Conservation (phyloP, 2,797 vertebrate genomes). For the Sebastes minor region DNA sequence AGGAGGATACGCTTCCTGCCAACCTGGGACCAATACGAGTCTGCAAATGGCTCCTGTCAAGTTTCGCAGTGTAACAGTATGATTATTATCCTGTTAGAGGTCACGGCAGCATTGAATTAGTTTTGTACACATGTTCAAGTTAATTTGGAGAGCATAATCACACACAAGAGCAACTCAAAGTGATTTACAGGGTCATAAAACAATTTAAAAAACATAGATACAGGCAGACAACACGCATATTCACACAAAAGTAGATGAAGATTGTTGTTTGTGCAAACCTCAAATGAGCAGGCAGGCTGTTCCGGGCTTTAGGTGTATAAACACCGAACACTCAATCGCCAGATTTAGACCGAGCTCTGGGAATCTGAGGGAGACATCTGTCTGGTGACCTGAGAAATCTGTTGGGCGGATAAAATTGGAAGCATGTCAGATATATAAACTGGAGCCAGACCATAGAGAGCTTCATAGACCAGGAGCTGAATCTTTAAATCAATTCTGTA, state of each 20-base stretch:
- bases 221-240: not conserved
- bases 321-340: slow-evolving; percentile 16
- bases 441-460: slow-evolving; percentile 38
- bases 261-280: slow-evolving; percentile 28
- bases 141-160: slow-evolving; percentile 9
- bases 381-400: slow-evolving; percentile 61
- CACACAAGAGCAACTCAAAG: not conserved
- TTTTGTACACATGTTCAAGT: not conserved
- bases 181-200: not conserved
- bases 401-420: slow-evolving; percentile 48
- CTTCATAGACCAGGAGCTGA: slow-evolving; percentile 7
- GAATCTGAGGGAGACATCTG: slow-evolving; percentile 55
- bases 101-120: slow-evolving; percentile 11
- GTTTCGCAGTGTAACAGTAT: slow-evolving; percentile 5
- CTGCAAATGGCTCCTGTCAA: slow-evolving; percentile 38
- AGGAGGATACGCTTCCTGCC: slow-evolving; percentile 37
- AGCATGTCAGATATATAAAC: slow-evolving; percentile 45
- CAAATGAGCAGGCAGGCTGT: slow-evolving; percentile 26
- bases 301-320: slow-evolving; percentile 34
- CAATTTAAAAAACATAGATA: not conserved
- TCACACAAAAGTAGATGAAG: slow-evolving; percentile 6
- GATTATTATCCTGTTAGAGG: slow-evolving; percentile 37
- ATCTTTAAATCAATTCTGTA: slow-evolving; percentile 20
- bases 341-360: slow-evolving; percentile 37
- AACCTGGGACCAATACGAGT: slow-evolving; percentile 28